Evolutionary conservation across 2,888 invertebrate genomes (phyloP).

Genomic region (Drosophila neutralis): DNA sequence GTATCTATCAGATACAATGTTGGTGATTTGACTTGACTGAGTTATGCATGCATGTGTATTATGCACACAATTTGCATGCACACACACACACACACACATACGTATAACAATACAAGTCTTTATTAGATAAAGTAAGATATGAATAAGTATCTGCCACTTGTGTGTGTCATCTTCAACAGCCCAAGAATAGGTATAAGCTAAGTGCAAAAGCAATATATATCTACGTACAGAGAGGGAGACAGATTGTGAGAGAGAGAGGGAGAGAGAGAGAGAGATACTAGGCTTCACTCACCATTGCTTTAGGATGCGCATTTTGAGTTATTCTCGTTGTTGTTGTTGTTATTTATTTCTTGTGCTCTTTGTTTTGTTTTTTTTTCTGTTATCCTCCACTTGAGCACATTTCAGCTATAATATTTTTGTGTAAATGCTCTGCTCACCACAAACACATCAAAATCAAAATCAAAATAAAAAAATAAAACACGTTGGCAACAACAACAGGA

Average conservation of each 20-base stretch:
- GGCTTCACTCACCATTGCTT: slow-evolving; percentile 80
- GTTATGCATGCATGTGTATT: slow-evolving; percentile 20
- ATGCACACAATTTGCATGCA: slow-evolving; percentile 24
- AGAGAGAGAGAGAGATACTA: not conserved
- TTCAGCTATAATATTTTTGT: slow-evolving; percentile 27
- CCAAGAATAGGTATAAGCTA: not conserved
- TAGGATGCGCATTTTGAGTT: slow-evolving; percentile 79
- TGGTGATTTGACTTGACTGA: not conserved
- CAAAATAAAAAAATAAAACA: slow-evolving; percentile 12
- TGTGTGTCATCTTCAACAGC: not conserved
- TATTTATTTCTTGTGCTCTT: slow-evolving; percentile 6
- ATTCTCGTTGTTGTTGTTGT: slow-evolving; percentile 15
- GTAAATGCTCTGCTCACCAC: slow-evolving; percentile 27
- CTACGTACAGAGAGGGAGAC: not conserved
- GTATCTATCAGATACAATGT: slow-evolving; percentile 55
- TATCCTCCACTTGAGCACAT: slow-evolving; percentile 41
- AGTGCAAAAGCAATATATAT: not conserved
- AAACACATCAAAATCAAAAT: slow-evolving; percentile 10
- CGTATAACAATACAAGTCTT: not conserved
- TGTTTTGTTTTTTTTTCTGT: slow-evolving; percentile 5
- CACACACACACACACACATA: not conserved
- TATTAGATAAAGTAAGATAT: not conserved
- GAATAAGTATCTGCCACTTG: not conserved
- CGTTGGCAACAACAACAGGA: slow-evolving; percentile 6
- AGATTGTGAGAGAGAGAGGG: not conserved